A percentile compares a stretch with the other conserved stretches of the same genome.
Evolutionary conservation across 1,140 invertebrate species (phyloP).

Genomic region (Stenopsyche tienmushanensis): DNA sequence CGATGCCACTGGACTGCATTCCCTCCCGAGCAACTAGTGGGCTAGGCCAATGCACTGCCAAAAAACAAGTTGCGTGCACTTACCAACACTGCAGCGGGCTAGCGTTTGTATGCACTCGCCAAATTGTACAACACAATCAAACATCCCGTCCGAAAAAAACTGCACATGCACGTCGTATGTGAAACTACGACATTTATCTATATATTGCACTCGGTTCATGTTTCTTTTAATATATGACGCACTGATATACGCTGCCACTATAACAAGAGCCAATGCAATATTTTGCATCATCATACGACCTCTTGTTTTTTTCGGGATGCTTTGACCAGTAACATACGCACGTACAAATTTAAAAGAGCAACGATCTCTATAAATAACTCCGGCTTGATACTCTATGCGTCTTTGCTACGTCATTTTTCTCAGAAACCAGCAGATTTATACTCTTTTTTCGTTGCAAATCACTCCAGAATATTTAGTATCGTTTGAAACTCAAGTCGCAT

Average conservation of each 20-base stretch:
- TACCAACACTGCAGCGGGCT: slow-evolving; percentile 4
- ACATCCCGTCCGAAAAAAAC: not conserved
- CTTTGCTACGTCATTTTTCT: no score
- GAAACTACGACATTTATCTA: not conserved
- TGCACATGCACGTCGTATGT: not conserved
- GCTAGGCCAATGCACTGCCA: slow-evolving; percentile 41
- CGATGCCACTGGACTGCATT: slow-evolving; percentile 19
- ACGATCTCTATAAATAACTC: no score
- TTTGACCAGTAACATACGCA: no score
- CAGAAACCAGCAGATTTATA: no score
- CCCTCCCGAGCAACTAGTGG: slow-evolving; percentile 12
- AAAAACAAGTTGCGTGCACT: slow-evolving; percentile 40
- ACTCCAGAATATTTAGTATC: no score
- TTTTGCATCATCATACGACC: slow-evolving; percentile 6
- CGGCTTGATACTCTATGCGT: no score
- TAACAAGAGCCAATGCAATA: not conserved
- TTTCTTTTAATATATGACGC: not conserved
- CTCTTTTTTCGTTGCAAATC: no score
- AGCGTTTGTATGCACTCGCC: not conserved
- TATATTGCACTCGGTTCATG: not conserved
- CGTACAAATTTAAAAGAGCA: no score
- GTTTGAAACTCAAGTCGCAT: no score
- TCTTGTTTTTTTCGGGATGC: no score
- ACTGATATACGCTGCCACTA: not conserved
- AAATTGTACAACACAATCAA: not conserved